Conservation (phyloP, 2,888 invertebrate genomes). For the Synergus gifuensis region DNA sequence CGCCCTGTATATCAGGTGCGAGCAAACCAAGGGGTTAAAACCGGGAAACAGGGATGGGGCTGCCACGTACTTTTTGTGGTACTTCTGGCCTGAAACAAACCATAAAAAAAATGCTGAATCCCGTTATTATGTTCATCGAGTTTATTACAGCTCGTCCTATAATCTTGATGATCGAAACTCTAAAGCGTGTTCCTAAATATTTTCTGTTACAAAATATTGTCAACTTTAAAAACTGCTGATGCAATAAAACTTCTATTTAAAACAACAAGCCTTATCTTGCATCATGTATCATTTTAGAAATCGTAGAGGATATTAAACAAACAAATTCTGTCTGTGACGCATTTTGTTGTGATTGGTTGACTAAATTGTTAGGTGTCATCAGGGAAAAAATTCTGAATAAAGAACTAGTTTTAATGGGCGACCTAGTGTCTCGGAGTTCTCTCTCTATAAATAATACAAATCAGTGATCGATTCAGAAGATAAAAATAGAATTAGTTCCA, state of each 20-base stretch:
- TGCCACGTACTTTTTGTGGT: not conserved
- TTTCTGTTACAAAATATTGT: not conserved
- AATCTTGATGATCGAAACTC: too few relatives aligned
- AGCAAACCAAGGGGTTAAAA: not conserved
- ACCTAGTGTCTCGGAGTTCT: not conserved
- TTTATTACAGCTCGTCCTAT: too few relatives aligned
- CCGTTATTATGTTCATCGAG: too few relatives aligned
- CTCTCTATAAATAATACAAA: constrained; percentile 9
- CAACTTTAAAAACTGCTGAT: not conserved
- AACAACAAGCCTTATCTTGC: not conserved
- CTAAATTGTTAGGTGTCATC: constrained; percentile 3
- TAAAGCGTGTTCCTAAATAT: too few relatives aligned
- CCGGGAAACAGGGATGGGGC: not conserved
- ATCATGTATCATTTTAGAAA: not conserved
- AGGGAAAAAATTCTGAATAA: not conserved
- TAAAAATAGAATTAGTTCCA: not conserved
- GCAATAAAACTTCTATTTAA: not conserved
- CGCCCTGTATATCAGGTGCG: not conserved
- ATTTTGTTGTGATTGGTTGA: not conserved
- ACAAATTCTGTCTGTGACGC: not conserved
- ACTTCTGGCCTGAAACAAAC: not conserved
- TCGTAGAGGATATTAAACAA: not conserved
- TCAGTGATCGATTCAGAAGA: not conserved
- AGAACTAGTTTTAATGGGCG: not conserved
- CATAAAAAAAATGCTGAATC: not conserved